Base-by-base conservation (phyloP, 2,888 invertebrate genomes). In the Embidobia sp. region DNA sequence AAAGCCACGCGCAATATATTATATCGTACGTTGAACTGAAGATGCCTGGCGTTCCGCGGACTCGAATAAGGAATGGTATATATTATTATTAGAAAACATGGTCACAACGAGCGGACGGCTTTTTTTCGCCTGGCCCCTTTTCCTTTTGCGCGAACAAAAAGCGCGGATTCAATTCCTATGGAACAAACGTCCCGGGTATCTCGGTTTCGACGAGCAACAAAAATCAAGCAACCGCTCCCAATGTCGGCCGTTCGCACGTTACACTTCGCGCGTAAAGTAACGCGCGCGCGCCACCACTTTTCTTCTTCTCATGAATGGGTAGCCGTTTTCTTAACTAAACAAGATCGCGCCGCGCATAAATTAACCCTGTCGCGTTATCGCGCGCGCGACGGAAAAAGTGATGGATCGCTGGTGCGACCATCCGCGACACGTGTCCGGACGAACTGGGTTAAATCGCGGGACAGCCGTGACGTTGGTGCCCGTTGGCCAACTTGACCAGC, bases 401-500 rank as follows among this genome's bases (percentile, higher is more conserved):
- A n/a, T n/a, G n/a, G n/a, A n/a, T n/a, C n/a, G n/a, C n/a, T n/a
- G n/a, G n/a, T n/a, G n/a, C n/a, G n/a, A n/a, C n/a, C n/a, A n/a
- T n/a, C n/a, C n/a, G n/a, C n/a, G n/a, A n/a, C n/a, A n/a, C n/a
- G n/a, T n/a, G n/a, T n/a, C n/a, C n/a, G n/a, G n/a, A n/a, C n/a
- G n/a, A n/a, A n/a, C n/a, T n/a, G 22, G 6, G 22, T 22, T 22
- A 22, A 22, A 31, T 31, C 10, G 2, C 10, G 6, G 22, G 8
- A 3, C 10, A 31, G 8, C n/a, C n/a, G n/a, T n/a, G n/a, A n/a
- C n/a, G n/a, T n/a, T n/a, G n/a, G n/a, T n/a, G 22, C 22, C 22
- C 3, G 59, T 69, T 78, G 80, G 73, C 64, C 72, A 73, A 78
- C 72, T 77, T 74, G 78, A 78, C 63, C 79, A 76, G 42, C 46